These are phyloP conservation scores for Corythoichthys haematopterus DNA, from an alignment of 2,113 vertebrate species.

Conservation along the genomic window DNA sequence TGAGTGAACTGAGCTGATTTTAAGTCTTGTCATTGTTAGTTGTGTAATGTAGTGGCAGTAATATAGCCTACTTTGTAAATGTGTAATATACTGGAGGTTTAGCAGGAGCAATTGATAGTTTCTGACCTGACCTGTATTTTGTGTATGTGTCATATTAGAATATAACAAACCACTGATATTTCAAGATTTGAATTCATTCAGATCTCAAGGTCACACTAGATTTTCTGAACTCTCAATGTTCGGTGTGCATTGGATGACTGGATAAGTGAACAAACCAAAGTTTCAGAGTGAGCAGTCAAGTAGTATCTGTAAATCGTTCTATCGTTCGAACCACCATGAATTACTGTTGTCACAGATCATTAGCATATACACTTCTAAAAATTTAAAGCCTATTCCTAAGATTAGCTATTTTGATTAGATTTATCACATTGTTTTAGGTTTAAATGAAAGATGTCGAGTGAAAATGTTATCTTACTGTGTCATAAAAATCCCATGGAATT, in stretches of 20 bases:
- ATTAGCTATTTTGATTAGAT: neutral
- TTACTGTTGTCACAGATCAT: neutral
- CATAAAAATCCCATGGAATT: constrained; percentile 43
- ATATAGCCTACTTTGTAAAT: too few species aligned
- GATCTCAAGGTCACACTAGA: neutral
- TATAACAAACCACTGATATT: neutral
- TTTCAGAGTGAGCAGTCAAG: neutral
- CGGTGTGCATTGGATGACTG: too few species aligned
- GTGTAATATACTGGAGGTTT: neutral
- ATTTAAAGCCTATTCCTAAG: neutral
- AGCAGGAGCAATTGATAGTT: neutral
- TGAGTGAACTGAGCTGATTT: neutral
- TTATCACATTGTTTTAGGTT: neutral
- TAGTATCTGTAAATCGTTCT: neutral
- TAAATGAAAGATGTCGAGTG: constrained; percentile 28
- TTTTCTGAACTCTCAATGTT: neutral
- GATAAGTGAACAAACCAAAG: neutral
- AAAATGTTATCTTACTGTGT: constrained; percentile 59
- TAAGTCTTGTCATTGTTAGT: neutral
- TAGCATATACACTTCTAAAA: neutral
- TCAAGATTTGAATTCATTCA: neutral
- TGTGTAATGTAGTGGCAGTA: neutral
- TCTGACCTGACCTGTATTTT: neutral
- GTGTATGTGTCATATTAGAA: neutral
- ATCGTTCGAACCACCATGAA: neutral